A percentile compares a stretch with the other conserved stretches of the same genome.
Conservation (phyloP, 1,140 invertebrate species). For the Brachionus koreanus region DNA sequence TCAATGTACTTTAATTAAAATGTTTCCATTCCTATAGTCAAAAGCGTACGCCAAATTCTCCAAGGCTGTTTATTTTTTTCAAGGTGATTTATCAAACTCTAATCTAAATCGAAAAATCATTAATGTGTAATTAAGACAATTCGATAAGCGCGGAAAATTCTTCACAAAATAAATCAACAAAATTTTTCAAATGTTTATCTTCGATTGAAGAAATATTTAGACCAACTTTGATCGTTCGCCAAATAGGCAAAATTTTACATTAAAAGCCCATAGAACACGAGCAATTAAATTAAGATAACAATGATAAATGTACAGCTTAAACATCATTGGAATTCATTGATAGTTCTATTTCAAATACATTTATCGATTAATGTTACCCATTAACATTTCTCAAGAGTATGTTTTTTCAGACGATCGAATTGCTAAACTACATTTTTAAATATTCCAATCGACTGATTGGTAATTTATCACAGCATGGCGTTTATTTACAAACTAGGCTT, state of each 20-base stretch:
- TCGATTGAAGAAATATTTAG: not conserved
- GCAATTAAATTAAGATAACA: slow-evolving; percentile 3
- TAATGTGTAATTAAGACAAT: slow-evolving; percentile 27
- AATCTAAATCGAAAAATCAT: slow-evolving; percentile 29
- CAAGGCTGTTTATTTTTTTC: not conserved
- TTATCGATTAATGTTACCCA: not conserved
- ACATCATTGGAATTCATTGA: not conserved
- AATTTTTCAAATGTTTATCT: slow-evolving; percentile 4
- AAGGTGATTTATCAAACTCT: slow-evolving; percentile 21
- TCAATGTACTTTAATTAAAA: not conserved
- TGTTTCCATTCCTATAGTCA: not conserved
- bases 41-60: not conserved
- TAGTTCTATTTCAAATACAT: not conserved
- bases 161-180: not conserved
- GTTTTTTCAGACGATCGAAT: slow-evolving; percentile 10
- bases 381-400: not conserved
- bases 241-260: not conserved
- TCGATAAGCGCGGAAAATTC: not conserved
- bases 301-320: not conserved
- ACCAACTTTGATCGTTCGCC: not conserved
- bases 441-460: not conserved
- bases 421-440: not conserved
- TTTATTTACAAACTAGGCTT: slow-evolving; percentile 16
- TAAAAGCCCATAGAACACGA: slow-evolving; percentile 1
- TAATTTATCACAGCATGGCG: slow-evolving; percentile 8